phyloP scores from a whole-genome alignment of 2,888 invertebrate genomes.

The Sinelater perroti region DNA sequence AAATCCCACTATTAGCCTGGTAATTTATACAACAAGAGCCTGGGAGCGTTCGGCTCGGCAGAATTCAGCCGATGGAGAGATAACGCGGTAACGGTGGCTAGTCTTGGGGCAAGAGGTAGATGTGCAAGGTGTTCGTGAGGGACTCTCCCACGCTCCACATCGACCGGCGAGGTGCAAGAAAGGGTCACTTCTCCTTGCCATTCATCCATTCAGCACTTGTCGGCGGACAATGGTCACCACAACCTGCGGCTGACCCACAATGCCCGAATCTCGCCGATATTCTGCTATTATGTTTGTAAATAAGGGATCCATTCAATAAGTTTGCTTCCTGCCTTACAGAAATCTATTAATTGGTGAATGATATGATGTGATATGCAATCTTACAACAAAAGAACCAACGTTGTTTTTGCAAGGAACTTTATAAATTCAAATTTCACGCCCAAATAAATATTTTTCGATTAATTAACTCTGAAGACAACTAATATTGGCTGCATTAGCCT shows the following conservation, averaged over 20 bases:
- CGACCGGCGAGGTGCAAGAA: constrained; percentile 52
- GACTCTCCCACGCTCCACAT: constrained; percentile 66
- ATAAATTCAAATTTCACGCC: too few species aligned
- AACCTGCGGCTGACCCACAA: constrained; percentile 41
- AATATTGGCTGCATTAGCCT: too few species aligned
- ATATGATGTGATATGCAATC: too few species aligned
- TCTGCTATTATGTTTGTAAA: constrained; percentile 40
- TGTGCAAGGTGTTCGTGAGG: constrained; percentile 57
- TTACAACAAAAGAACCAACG: too few species aligned
- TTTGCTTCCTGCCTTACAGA: too few species aligned
- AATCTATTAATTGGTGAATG: too few species aligned
- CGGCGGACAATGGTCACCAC: constrained; percentile 47
- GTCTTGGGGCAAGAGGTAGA: constrained; percentile 30
- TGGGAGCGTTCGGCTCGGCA: constrained; percentile 29
- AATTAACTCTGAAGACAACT: too few species aligned
- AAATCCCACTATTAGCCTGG: constrained; percentile 25
- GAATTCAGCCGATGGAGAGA: constrained; percentile 29
- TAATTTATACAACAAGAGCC: constrained; percentile 27
- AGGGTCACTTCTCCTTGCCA: constrained; percentile 43
- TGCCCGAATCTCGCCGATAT: constrained; percentile 32
- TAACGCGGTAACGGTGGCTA: constrained; percentile 43
- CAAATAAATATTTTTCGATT: too few species aligned
- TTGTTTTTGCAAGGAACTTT: too few species aligned
- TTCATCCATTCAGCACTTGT: constrained; percentile 43
- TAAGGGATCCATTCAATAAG: constrained; percentile 10